A percentile compares a stretch with the other conserved stretches of the same genome.
These are phyloP conservation scores for Puntigrus tetrazona DNA, from an alignment of 2,113 vertebrate species.

Conservation along the genomic window DNA sequence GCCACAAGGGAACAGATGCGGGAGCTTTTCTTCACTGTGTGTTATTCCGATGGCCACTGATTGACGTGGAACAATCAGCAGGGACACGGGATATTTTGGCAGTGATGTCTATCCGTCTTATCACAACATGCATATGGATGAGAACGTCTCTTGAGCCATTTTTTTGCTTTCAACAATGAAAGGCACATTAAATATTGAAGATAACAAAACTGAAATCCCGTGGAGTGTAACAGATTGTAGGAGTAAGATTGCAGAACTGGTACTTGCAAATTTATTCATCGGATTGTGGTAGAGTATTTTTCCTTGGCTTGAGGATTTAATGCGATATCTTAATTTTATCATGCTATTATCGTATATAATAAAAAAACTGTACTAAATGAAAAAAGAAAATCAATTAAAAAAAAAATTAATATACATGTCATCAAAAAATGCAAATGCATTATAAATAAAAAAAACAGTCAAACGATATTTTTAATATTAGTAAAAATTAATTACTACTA, in stretches of 20 bases:
- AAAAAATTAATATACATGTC: neutral
- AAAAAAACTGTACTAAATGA: too few species aligned
- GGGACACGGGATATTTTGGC: constrained; percentile 31
- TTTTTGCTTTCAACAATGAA: constrained; percentile 10
- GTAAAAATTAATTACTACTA: too few species aligned
- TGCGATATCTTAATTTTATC: neutral
- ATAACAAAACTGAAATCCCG: constrained; percentile 26
- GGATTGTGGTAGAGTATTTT: neutral
- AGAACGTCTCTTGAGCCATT: constrained; percentile 1
- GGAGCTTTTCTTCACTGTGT: constrained; percentile 1
- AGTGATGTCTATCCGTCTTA: constrained; percentile 9
- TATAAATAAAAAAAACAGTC: too few species aligned
- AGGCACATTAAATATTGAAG: constrained; percentile 25
- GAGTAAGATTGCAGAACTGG: neutral
- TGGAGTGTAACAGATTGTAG: neutral
- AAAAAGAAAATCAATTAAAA: neutral
- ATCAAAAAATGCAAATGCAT: neutral
- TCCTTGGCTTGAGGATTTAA: neutral
- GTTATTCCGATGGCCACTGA: constrained; percentile 33
- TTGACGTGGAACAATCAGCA: constrained; percentile 19
- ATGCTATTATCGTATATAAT: neutral
- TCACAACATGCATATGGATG: constrained; percentile 43
- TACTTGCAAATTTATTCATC: neutral
- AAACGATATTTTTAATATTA: too few species aligned
- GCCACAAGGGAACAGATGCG: neutral